Conservation (phyloP, 2,113 vertebrate genomes). For the Holacanthus passer region DNA sequence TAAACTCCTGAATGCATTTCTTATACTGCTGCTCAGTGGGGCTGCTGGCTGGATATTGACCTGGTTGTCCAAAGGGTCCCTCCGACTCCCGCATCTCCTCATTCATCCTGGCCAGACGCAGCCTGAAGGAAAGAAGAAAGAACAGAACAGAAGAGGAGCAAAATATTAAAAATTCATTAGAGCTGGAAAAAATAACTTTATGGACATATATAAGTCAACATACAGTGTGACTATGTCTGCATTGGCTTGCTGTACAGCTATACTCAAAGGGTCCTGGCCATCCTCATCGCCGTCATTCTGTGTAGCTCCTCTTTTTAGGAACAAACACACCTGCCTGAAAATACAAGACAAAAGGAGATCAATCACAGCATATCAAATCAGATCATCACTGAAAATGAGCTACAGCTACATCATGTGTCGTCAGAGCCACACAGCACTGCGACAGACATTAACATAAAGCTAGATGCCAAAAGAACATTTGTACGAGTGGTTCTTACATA, state of each 20-base stretch:
- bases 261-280: conserved; percentile 93
- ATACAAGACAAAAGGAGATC: not conserved
- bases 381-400: not conserved
- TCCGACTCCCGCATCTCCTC: conserved; percentile 98
- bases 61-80: conserved; percentile 91
- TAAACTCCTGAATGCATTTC: conserved; percentile 98
- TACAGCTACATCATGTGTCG: not conserved
- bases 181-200: not conserved
- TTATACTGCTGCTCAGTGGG: conserved; percentile 98
- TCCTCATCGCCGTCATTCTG: conserved; percentile 91
- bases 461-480: not conserved
- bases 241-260: conserved; percentile 95
- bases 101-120: conserved; percentile 96
- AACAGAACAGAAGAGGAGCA: not conserved
- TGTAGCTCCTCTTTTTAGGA: conserved; percentile 94
- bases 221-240: conserved; percentile 98
- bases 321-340: conserved; percentile 96
- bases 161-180: not conserved
- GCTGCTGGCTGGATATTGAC: conserved; percentile 92
- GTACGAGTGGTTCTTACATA: not conserved
- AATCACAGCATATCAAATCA: not conserved
- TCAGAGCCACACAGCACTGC: not conserved
- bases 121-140: conserved; percentile 75
- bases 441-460: not conserved
- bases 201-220: conserved; percentile 49